These are phyloP conservation scores for Xanthorhoe designata DNA, from an alignment of 2,888 invertebrate species.

Conservation along the genomic window DNA sequence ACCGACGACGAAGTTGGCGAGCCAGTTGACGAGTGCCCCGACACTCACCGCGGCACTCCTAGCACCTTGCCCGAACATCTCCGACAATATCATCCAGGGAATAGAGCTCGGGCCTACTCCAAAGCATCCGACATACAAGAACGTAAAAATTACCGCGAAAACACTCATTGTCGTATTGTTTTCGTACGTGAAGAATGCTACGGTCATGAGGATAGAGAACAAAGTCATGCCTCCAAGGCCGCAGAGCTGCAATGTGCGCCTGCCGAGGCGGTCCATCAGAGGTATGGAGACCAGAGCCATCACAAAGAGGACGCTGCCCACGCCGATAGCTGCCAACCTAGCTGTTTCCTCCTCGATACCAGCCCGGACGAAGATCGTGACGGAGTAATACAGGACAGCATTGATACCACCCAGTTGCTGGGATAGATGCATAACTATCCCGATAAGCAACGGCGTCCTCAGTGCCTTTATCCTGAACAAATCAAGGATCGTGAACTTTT, in stretches of 20 bases:
- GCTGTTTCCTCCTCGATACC: constrained; percentile 86
- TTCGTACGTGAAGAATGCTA: constrained; percentile 77
- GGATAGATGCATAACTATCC: constrained; percentile 81
- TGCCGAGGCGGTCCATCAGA: constrained; percentile 90
- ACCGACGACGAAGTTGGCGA: constrained; percentile 83
- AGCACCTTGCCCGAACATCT: constrained; percentile 80
- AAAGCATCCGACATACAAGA: constrained; percentile 80
- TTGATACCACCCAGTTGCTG: constrained; percentile 83
- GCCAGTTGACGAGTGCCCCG: constrained; percentile 81
- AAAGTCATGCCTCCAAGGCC: constrained; percentile 91
- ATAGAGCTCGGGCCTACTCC: constrained; percentile 83
- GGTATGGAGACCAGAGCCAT: constrained; percentile 92
- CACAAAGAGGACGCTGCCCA: constrained; percentile 89
- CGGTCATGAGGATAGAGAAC: constrained; percentile 89
- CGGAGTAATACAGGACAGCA: constrained; percentile 90
- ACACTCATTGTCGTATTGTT: constrained; percentile 75
- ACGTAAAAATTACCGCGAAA: constrained; percentile 79
- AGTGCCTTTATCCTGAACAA: constrained; percentile 66
- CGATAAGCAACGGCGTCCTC: constrained; percentile 76
- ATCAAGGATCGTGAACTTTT: constrained; percentile 72
- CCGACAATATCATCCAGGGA: constrained; percentile 83
- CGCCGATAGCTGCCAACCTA: constrained; percentile 89
- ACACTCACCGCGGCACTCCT: constrained; percentile 81
- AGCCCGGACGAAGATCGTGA: constrained; percentile 87
- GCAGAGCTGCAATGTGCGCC: constrained; percentile 88